A percentile compares a stretch with the other conserved stretches of the same genome.
These are phyloP conservation scores for Drosophila mauritiana DNA, from an alignment of 1,140 invertebrate genomes.

Conservation along the genomic window DNA sequence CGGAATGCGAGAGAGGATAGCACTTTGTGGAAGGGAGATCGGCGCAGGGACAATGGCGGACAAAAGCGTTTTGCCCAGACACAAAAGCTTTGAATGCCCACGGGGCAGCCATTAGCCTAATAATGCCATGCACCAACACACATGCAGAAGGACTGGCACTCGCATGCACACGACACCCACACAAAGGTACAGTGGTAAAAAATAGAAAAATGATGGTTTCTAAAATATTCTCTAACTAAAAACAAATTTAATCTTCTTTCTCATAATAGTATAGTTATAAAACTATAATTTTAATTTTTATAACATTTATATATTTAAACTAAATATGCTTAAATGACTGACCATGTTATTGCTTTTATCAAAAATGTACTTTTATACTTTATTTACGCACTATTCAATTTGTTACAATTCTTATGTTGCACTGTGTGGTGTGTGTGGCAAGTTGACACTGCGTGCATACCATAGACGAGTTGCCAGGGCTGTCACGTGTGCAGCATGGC, in stretches of 20 bases:
- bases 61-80: constrained; percentile 75
- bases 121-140: constrained; percentile 61
- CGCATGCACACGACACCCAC: constrained; percentile 11
- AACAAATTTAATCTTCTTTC: neutral
- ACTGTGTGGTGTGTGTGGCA: constrained; percentile 16
- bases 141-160: constrained; percentile 22
- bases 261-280: neutral
- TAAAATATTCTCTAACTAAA: neutral
- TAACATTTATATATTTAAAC: no score
- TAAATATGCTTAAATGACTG: no score
- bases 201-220: neutral
- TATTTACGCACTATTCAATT: neutral
- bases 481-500: constrained; percentile 56
- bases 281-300: no score
- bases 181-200: constrained; percentile 13
- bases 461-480: constrained; percentile 21
- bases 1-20: neutral
- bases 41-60: constrained; percentile 33
- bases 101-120: constrained; percentile 80
- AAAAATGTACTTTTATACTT: no score
- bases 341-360: no score
- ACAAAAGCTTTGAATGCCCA: constrained; percentile 79
- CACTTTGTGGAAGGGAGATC: neutral
- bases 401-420: neutral
- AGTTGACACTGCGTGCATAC: constrained; percentile 38